A percentile compares a stretch with the other conserved stretches of the same genome.
Evolutionary conservation across 2,888 invertebrate genomes (phyloP).

Genomic region (Andrena flavipes): DNA sequence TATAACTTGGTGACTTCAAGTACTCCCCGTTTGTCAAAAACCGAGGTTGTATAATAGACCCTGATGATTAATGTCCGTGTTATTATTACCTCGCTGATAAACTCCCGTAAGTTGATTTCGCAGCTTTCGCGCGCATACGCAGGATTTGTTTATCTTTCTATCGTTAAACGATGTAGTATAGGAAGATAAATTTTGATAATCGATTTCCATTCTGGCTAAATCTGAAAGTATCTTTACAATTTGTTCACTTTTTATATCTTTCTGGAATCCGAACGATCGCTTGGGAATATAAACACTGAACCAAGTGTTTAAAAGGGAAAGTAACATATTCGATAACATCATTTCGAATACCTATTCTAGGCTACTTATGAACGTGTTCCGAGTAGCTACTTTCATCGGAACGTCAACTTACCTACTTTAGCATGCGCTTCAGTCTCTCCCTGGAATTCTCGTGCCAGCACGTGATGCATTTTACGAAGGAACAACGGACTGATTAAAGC

Average conservation of each 20-base stretch:
- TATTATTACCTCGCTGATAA: conserved; percentile 22
- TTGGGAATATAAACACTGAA: too few species aligned
- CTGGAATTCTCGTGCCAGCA: neutral
- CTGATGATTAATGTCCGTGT: conserved; percentile 19
- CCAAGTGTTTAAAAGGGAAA: neutral
- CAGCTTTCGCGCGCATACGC: neutral
- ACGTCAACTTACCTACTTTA: neutral
- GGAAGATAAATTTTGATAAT: neutral
- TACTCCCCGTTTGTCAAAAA: conserved; percentile 24
- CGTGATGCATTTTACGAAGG: neutral
- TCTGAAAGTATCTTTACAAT: too few species aligned
- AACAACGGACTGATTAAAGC: neutral
- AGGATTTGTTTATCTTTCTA: neutral
- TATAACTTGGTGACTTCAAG: conserved; percentile 20
- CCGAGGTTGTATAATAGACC: conserved; percentile 14
- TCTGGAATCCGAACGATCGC: too few species aligned
- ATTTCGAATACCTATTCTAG: neutral
- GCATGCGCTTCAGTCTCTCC: neutral
- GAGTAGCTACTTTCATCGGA: neutral
- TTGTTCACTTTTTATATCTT: too few species aligned
- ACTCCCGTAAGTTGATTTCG: neutral
- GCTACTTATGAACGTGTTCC: neutral
- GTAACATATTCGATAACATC: neutral
- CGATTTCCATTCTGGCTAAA: too few species aligned
- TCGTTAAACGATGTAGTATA: neutral